These are phyloP conservation scores for Penaeus vannamei DNA, from an alignment of 1,140 invertebrate species.

Conservation along the genomic window DNA sequence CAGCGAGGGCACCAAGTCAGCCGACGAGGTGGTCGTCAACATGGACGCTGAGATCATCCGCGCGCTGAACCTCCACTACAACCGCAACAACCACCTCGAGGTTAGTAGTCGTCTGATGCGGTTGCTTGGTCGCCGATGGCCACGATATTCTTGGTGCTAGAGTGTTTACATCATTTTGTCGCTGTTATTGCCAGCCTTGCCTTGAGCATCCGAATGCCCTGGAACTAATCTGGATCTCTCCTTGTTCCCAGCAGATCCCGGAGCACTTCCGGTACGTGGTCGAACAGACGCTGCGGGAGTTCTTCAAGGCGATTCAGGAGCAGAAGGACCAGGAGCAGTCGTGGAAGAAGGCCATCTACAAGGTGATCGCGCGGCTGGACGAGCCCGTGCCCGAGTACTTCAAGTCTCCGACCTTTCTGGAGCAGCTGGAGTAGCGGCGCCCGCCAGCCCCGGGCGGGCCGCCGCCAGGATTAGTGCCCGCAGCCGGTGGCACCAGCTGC, in stretches of 20 bases:
- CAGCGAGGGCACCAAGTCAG: conserved; percentile 93
- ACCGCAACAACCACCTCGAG: conserved; percentile 99
- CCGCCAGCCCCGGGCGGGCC: conserved; percentile 42
- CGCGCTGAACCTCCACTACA: conserved; percentile 99
- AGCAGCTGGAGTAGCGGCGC: conserved; percentile 90
- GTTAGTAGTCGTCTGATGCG: conserved; percentile 77
- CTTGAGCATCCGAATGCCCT: not conserved
- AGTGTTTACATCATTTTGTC: too few relatives aligned
- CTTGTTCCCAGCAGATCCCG: conserved; percentile 84
- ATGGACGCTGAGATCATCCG: conserved; percentile 97
- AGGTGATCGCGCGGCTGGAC: conserved; percentile 98
- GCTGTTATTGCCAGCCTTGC: not conserved
- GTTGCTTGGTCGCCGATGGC: too few relatives aligned
- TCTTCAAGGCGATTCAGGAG: conserved; percentile 96
- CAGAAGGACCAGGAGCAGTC: conserved; percentile 98
- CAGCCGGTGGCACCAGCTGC: conserved; percentile 42
- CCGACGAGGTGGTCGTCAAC: conserved; percentile 93
- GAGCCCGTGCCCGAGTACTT: conserved; percentile 99
- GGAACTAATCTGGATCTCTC: not conserved
- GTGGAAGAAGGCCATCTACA: conserved; percentile 99
- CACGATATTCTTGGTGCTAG: too few relatives aligned
- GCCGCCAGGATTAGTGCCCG: conserved; percentile 26
- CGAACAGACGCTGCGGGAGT: conserved; percentile 96
- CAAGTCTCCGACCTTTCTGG: conserved; percentile 99
- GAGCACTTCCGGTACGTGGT: conserved; percentile 96